Conservation (phyloP, 2,113 vertebrate species). For the Limnothrissa miodon region DNA sequence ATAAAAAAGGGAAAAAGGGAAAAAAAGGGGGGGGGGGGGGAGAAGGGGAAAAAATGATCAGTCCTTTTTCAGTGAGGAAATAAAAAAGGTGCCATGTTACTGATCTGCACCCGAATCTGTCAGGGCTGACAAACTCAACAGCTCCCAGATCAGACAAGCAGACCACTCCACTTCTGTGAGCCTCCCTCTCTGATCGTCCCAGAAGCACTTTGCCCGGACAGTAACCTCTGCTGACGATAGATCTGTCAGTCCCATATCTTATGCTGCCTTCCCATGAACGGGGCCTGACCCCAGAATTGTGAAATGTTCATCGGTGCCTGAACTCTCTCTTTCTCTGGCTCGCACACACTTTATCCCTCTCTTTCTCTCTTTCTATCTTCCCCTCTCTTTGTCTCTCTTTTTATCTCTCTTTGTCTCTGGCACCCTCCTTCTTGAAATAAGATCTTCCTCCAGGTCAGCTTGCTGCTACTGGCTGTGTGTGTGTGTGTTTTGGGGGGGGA, state of each 20-base stretch:
- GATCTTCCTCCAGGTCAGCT: slow-evolving; percentile 2
- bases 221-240: neutral
- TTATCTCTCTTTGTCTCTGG: neutral
- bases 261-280: neutral
- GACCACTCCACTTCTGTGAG: neutral
- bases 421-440: slow-evolving; percentile 10
- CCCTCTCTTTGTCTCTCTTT: neutral
- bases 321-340: neutral
- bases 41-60: neutral
- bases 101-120: neutral
- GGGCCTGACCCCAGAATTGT: neutral
- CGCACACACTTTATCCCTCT: neutral
- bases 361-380: neutral
- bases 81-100: neutral
- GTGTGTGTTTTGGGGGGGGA: too few relatives aligned
- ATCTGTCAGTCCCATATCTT: slow-evolving; percentile 2
- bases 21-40: too few relatives aligned
- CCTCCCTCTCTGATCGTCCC: neutral
- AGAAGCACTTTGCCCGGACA: neutral
- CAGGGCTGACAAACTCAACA: neutral
- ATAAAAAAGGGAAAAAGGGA: neutral
- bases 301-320: neutral
- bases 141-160: neutral
- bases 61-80: neutral
- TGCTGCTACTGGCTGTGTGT: neutral